A percentile compares a stretch with the other conserved stretches of the same genome.
Evolutionary conservation across 2,888 invertebrate genomes (phyloP).

Genomic region (Antheraea assamensis): DNA sequence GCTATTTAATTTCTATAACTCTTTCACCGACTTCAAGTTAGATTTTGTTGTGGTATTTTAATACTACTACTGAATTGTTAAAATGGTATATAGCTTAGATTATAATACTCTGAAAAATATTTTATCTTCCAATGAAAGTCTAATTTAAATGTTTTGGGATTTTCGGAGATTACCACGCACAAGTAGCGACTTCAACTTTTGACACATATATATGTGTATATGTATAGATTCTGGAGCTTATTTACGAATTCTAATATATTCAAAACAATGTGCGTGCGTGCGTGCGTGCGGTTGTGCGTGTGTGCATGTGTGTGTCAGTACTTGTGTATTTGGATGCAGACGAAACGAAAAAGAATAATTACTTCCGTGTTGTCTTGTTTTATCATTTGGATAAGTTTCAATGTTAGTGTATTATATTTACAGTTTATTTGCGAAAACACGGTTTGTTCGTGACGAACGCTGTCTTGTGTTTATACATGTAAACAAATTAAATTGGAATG

Average conservation of each 20-base stretch:
- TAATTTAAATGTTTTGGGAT: too few species aligned
- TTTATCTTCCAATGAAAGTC: too few species aligned
- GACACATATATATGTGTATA: background rate
- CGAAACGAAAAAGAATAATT: slow-evolving; percentile 19
- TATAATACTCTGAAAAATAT: too few species aligned
- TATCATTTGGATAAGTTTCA: slow-evolving; percentile 19
- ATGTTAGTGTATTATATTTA: background rate
- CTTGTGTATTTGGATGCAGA: slow-evolving; percentile 15
- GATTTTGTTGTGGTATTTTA: too few species aligned
- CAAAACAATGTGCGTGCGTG: too few species aligned
- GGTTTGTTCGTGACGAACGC: slow-evolving; percentile 1
- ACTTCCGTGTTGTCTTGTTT: slow-evolving; percentile 20
- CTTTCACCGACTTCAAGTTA: too few species aligned
- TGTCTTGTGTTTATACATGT: background rate
- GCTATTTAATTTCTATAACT: too few species aligned
- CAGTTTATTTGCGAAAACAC: background rate
- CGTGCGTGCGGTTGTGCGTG: too few species aligned
- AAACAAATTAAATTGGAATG: background rate
- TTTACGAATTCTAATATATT: slow-evolving; percentile 13
- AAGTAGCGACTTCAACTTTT: too few species aligned
- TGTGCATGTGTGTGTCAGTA: slow-evolving; percentile 5
- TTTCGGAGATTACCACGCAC: too few species aligned
- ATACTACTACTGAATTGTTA: too few species aligned
- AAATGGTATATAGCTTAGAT: too few species aligned
- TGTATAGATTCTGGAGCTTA: background rate